These are phyloP conservation scores for Apodemus agrarius DNA, from an alignment of 2,797 vertebrate species.

Conservation along the genomic window DNA sequence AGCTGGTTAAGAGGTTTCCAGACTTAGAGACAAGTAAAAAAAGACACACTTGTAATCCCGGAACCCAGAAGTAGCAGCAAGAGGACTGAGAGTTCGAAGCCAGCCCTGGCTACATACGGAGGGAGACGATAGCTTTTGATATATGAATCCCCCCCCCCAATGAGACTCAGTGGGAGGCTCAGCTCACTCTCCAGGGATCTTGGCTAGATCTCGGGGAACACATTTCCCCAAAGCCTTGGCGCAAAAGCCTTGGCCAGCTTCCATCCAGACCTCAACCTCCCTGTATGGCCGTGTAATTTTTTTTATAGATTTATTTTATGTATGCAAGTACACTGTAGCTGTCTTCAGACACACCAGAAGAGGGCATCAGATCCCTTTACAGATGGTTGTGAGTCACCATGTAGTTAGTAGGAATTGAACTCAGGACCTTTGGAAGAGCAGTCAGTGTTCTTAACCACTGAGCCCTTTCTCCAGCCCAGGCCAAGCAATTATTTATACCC, in stretches of 20 bases:
- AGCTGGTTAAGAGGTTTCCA: not conserved
- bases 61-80: not conserved
- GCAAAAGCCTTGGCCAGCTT: not conserved
- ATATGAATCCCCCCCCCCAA: too few relatives aligned
- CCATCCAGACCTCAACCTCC: not conserved
- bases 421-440: too few relatives aligned
- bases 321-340: too few relatives aligned
- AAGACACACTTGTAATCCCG: not conserved
- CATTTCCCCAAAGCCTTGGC: too few relatives aligned
- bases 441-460: too few relatives aligned
- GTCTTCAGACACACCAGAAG: too few relatives aligned
- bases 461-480: not conserved
- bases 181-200: not conserved
- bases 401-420: too few relatives aligned
- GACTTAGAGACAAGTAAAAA: too few relatives aligned
- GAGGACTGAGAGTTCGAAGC: not conserved
- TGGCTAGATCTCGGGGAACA: not conserved
- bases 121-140: not conserved
- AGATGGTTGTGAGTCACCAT: too few relatives aligned
- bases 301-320: too few relatives aligned
- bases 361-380: too few relatives aligned
- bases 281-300: not conserved
- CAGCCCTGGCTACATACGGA: not conserved
- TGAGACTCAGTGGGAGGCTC: not conserved
- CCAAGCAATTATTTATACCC: not conserved